phyloP scores from a whole-genome alignment of 23 tunicate species.

The Botrylloides violaceus region DNA sequence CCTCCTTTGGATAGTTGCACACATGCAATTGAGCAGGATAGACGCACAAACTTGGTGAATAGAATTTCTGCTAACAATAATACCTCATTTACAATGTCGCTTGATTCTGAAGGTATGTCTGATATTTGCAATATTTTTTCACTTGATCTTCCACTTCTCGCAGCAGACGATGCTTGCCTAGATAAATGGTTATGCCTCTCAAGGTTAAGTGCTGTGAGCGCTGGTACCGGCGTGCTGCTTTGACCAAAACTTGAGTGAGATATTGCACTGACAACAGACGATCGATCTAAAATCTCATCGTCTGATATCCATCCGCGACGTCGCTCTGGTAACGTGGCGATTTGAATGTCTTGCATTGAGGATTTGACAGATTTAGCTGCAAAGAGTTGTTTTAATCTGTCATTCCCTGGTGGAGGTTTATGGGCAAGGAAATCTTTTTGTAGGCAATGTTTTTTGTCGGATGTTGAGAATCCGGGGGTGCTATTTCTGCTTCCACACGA shows the following conservation, averaged over 20 bases:
- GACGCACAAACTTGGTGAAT: too few species aligned
- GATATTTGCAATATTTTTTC: conserved; percentile 2
- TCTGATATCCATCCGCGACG: conserved; percentile 28
- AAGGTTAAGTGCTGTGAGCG: conserved; percentile 12
- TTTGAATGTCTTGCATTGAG: background rate
- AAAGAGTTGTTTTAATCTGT: background rate
- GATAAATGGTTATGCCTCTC: conserved; percentile 11
- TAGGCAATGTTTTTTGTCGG: background rate
- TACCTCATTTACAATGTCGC: background rate
- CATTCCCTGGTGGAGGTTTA: background rate
- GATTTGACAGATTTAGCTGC: background rate
- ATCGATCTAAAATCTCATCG: conserved; percentile 10
- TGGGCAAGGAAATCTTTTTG: background rate
- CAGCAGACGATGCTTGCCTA: conserved; percentile 6
- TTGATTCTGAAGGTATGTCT: conserved; percentile 4
- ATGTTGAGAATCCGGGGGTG: background rate
- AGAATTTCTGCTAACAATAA: too few species aligned
- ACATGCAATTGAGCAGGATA: too few species aligned
- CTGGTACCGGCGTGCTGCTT: conserved; percentile 6
- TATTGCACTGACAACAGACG: background rate
- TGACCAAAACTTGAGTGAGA: conserved; percentile 1
- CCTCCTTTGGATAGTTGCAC: too few species aligned
- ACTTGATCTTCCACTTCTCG: background rate
- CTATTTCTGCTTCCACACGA: background rate
- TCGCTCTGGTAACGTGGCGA: conserved; percentile 3